These are phyloP conservation scores for Heliconius eleuchia DNA, from an alignment of 1,140 invertebrate species.

Conservation along the genomic window DNA sequence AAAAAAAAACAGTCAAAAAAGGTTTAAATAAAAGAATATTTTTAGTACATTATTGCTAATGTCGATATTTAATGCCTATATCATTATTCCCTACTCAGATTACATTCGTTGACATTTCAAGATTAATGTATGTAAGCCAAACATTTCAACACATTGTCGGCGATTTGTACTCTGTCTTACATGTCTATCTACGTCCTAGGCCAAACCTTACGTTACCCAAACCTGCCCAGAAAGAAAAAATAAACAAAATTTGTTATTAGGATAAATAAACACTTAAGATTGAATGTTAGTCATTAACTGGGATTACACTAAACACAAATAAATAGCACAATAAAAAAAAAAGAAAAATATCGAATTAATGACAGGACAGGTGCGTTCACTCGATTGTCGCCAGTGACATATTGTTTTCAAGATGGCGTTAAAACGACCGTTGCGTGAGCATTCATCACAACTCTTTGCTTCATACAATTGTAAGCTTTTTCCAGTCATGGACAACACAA, in stretches of 20 bases:
- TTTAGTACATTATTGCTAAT: conserved; percentile 82
- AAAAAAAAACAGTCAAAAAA: neutral
- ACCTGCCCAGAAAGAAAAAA: conserved; percentile 79
- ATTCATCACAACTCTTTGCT: conserved; percentile 37
- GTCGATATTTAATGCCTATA: conserved; percentile 81
- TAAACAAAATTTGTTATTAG: conserved; percentile 58
- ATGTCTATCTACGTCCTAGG: conserved; percentile 80
- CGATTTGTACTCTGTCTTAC: conserved; percentile 79
- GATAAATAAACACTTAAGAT: conserved; percentile 66
- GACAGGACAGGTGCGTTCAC: conserved; percentile 65
- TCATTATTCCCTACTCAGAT: conserved; percentile 82
- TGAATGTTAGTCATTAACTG: conserved; percentile 64
- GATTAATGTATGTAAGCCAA: conserved; percentile 77
- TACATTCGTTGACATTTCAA: conserved; percentile 82
- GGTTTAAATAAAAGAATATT: conserved; percentile 76
- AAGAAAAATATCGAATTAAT: conserved; percentile 61
- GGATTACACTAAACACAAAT: conserved; percentile 70
- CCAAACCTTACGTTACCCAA: conserved; percentile 82
- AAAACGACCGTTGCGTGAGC: conserved; percentile 30
- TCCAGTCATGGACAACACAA: conserved; percentile 68
- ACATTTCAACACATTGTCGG: conserved; percentile 66
- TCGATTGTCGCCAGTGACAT: conserved; percentile 17
- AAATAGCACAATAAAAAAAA: conserved; percentile 69
- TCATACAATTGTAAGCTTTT: conserved; percentile 41
- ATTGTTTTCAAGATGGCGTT: conserved; percentile 28